Base-by-base conservation (phyloP, 2,888 invertebrate species). In the Stictocephala bisonia region DNA sequence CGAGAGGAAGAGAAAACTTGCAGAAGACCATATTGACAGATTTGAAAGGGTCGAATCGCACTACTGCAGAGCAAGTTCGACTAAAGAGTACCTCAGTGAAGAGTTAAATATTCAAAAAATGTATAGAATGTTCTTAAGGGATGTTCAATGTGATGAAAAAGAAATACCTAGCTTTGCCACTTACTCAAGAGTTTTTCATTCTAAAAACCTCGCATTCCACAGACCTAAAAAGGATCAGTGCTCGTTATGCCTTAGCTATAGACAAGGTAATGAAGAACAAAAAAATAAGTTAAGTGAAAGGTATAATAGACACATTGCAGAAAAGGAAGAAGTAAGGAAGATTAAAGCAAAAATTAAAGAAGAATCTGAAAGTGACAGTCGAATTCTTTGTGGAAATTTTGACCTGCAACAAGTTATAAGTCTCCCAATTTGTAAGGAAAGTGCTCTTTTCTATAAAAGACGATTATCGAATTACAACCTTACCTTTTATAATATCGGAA, bases 291-390 rank as follows among this genome's bases (percentile, higher is more conserved):
- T 48, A 20, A 68, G 15, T 18, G 73, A 73, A 18, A 67, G 72
- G 1, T 77, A 72, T 35, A 18, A 64, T 20, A 51, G 1, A 1
- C 78, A 79, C 44, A 41, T 72, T 15, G n/a, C 29, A 7, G 56
- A 70, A 26, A 78, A 75, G 7, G 40, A 67, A 18, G 27, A 31
- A 69, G 77, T 78, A 11, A 48, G 73, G 58, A 35, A 68, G n/a
- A 44, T 44, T 15, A 44, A 68, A 68, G 48, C 7, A 24, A 68
- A 24, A 41, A 13, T 20, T 26, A 26, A 48, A 68, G 18, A 29
- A 15, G 0, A 11, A 68, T 20, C 68, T 44, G 6, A 27, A 27
- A 18, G 2, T 20, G 29, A 68, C 27, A 18, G 18, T 20, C 1
- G 31, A 1, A 31, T 48, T 20, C 11, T 20, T 27, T 27, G 44